A percentile compares a stretch with the other conserved stretches of the same genome.
These are phyloP conservation scores for Xerus rutilus DNA, from an alignment of 2,797 vertebrate genomes.

Conservation along the genomic window DNA sequence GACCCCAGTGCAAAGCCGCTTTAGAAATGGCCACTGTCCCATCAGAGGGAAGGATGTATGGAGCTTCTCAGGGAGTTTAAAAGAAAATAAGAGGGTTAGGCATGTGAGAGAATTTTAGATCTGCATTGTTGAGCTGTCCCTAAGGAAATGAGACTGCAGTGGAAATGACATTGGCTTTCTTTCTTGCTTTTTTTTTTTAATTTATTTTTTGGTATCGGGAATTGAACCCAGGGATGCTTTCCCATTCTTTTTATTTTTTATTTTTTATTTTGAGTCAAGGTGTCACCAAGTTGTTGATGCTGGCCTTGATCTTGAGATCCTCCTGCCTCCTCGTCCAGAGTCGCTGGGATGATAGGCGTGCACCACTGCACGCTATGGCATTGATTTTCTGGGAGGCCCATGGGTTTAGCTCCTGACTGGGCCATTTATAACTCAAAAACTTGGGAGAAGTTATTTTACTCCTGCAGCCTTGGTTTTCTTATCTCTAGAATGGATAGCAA, in stretches of 20 bases:
- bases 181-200: too few species aligned
- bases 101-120: background rate
- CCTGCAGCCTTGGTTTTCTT: constrained; percentile 1
- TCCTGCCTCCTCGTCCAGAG: background rate
- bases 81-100: background rate
- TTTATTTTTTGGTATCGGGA: background rate
- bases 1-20: background rate
- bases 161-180: accelerated
- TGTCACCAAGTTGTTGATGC: background rate
- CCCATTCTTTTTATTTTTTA: background rate
- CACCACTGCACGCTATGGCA: background rate
- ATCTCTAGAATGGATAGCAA: background rate
- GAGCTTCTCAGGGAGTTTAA: background rate
- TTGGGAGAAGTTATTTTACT: background rate
- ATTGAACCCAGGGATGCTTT: background rate
- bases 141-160: background rate
- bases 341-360: background rate
- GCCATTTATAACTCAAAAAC: background rate
- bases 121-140: background rate
- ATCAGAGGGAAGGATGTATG: background rate
- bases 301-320: background rate
- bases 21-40: accelerated
- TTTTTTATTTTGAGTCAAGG: background rate
- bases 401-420: background rate
- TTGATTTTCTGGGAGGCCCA: accelerated